Base-by-base conservation (phyloP, 1,140 invertebrate genomes). In the Macrobrachium rosenbergii region DNA sequence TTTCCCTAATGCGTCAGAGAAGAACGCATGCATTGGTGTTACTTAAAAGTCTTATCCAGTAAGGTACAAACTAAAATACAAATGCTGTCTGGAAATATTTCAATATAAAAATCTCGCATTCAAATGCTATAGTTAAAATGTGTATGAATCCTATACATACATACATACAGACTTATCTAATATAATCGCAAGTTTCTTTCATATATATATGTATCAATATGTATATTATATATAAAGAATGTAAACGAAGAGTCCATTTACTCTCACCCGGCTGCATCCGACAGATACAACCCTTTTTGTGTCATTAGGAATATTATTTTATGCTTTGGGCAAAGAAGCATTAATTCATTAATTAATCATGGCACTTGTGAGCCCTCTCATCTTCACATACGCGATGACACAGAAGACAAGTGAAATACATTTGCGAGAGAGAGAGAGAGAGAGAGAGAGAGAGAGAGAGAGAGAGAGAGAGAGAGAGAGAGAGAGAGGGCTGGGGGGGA, bases 71-170 rank as follows among this genome's bases (percentile, higher is more conserved):
- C 52, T 72, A 59, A 72, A 82, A 86, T 69, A 69, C 23, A 63
- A 80, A 28, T 73, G 69, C 64, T 86, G 63, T 45, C 23, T 63
- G 28, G 75, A 62, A 79, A 80, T 63, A 59, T 67, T 73, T 80
- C 79, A n/a, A 79, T 86, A 86, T 86, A 86, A 45, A 86, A 86
- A 86, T 84, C 75, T 77, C 77, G 83, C 83, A 84, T 84, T 77
- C 69, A 84, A 84, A 64, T n/a, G 6, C 52, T 52, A 52, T 52
- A 52, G 52, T 52, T 37, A 37, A 52, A 52, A 52, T 52, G 52
- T 72, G 37, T 72, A 72, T 72, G 69, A 72, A 72, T 28, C 23
- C 23, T 28, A 72, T 72, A 72, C 37, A 52, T 52, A 52, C 52
- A 52, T 52, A 52, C 52, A 52, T 52, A 52, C 52, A 52, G 52